A percentile compares a stretch with the other conserved stretches of the same genome.
Evolutionary conservation across 2,888 invertebrate species (phyloP).

Genomic region (Amblyjoppa proteus): DNA sequence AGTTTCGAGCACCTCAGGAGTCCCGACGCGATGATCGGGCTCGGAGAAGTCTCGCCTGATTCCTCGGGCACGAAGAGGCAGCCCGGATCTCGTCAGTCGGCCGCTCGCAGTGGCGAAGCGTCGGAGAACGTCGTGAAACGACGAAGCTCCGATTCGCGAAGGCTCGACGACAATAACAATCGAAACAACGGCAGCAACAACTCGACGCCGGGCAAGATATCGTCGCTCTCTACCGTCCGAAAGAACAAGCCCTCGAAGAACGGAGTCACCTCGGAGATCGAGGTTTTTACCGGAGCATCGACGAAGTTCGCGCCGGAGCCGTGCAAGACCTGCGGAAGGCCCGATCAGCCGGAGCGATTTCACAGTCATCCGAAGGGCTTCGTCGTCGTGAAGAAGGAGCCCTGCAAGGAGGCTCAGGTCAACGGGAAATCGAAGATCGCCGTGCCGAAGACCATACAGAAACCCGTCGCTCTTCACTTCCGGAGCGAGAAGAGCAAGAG

Average conservation of each 20-base stretch:
- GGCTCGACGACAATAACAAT: slow-evolving; percentile 80
- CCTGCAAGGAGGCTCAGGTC: slow-evolving; percentile 64
- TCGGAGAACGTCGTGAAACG: slow-evolving; percentile 49
- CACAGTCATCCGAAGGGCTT: slow-evolving; percentile 86
- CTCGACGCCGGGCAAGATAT: slow-evolving; percentile 60
- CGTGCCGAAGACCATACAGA: slow-evolving; percentile 85
- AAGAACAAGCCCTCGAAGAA: slow-evolving; percentile 72
- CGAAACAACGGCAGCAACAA: slow-evolving; percentile 64
- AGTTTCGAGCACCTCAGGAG: slow-evolving; percentile 74
- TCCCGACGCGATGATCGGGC: slow-evolving; percentile 59
- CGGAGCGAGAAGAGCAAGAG: slow-evolving; percentile 77
- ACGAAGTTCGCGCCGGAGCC: slow-evolving; percentile 84
- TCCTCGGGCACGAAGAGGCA: slow-evolving; percentile 72
- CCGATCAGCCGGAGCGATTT: slow-evolving; percentile 89
- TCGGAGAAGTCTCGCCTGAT: slow-evolving; percentile 60
- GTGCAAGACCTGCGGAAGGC: slow-evolving; percentile 89
- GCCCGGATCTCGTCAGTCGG: slow-evolving; percentile 39
- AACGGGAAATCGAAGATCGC: slow-evolving; percentile 60
- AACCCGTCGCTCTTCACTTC: slow-evolving; percentile 86
- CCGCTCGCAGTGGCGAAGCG: slow-evolving; percentile 50
- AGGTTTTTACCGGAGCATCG: slow-evolving; percentile 73
- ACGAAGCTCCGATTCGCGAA: slow-evolving; percentile 67
- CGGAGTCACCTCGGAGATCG: slow-evolving; percentile 74
- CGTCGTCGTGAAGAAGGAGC: slow-evolving; percentile 73
- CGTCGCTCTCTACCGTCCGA: slow-evolving; percentile 71